A percentile compares a stretch with the other conserved stretches of the same genome.
Evolutionary conservation across 2,797 vertebrate species (phyloP).

Genomic region (Eurystomus glaucurus): DNA sequence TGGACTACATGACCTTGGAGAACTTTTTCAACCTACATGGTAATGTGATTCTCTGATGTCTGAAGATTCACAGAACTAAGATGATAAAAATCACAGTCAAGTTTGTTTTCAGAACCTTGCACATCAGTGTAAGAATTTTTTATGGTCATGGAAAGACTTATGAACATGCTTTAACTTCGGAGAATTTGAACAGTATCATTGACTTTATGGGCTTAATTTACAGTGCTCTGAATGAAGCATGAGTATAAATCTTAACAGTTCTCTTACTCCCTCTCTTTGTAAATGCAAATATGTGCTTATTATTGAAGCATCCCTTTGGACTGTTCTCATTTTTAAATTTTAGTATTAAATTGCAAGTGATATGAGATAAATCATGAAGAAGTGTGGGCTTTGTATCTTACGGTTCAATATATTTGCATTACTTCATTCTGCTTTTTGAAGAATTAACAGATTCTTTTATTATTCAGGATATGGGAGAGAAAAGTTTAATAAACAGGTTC

Average conservation of each 20-base stretch:
- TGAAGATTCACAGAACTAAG: background rate
- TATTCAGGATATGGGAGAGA: background rate
- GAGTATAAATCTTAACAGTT: background rate
- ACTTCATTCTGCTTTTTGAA: background rate
- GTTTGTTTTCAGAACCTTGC: background rate
- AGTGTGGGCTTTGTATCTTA: background rate
- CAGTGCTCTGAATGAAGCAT: background rate
- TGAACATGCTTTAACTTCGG: background rate
- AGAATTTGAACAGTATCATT: background rate
- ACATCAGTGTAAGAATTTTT: background rate
- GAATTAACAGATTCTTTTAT: background rate
- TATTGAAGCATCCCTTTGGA: background rate
- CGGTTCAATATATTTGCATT: background rate
- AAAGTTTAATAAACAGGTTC: background rate
- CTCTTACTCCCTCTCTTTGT: background rate
- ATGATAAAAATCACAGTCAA: background rate
- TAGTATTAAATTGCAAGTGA: background rate
- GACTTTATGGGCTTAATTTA: background rate
- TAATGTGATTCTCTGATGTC: background rate
- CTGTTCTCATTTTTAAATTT: background rate
- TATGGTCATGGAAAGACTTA: background rate
- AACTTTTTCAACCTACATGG: accelerated
- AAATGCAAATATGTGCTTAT: background rate
- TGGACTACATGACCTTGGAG: background rate
- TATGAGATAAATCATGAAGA: background rate